Evolutionary conservation across 2,113 vertebrate genomes (phyloP).

Genomic region (Antechinus stuartii): DNA sequence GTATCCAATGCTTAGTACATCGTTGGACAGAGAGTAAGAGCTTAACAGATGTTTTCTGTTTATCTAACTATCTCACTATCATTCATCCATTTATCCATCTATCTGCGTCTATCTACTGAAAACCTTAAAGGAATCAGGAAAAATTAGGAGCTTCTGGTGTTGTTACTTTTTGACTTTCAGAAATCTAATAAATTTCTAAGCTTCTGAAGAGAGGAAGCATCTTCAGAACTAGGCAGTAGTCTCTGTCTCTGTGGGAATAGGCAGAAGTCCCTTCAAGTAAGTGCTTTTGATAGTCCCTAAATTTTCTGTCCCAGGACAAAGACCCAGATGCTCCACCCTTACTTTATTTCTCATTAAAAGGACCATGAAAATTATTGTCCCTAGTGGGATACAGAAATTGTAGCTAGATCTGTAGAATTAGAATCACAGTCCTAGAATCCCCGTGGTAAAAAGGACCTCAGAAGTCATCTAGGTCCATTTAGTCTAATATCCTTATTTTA

Average conservation of each 20-base stretch:
- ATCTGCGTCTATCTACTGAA: too few species aligned
- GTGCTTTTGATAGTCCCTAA: background rate
- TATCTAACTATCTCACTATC: too few species aligned
- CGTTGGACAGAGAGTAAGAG: background rate
- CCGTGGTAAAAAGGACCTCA: background rate
- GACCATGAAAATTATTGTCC: background rate
- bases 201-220: too few species aligned
- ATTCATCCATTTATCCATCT: too few species aligned
- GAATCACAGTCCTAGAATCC: background rate
- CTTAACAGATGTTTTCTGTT: background rate
- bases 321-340: background rate
- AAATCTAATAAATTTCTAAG: too few species aligned
- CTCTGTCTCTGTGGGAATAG: background rate
- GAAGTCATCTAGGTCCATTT: background rate
- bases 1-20: background rate
- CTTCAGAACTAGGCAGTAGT: background rate
- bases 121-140: too few species aligned
- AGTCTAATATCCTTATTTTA: too few species aligned
- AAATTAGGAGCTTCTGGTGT: too few species aligned
- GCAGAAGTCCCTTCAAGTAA: background rate
- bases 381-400: background rate
- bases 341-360: background rate
- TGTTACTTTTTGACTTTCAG: too few species aligned
- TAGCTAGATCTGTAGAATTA: background rate
- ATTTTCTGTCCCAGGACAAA: background rate